Evolutionary conservation across 2,888 invertebrate genomes (phyloP).

Genomic region (Sarcophaga carnaria): DNA sequence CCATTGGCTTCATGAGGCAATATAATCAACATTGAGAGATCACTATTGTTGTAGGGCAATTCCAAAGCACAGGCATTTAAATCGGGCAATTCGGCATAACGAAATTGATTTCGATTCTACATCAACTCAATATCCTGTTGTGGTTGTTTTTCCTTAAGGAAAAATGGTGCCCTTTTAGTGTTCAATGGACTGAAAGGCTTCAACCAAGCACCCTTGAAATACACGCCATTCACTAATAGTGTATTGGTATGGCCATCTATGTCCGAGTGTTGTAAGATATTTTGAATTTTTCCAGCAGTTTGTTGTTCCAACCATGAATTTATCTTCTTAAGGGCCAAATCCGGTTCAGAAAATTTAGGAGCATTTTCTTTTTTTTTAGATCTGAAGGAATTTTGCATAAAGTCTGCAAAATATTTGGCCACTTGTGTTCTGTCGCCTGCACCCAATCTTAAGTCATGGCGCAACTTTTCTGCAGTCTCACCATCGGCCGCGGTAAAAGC

Average conservation of each 20-base stretch:
- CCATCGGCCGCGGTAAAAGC: constrained; percentile 88
- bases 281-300: constrained; percentile 91
- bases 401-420: constrained; percentile 74
- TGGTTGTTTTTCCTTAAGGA: too few species aligned
- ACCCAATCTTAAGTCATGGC: constrained; percentile 83
- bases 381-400: constrained; percentile 71
- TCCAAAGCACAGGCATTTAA: constrained; percentile 85
- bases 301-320: constrained; percentile 91
- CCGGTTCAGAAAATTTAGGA: constrained; percentile 84
- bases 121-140: too few species aligned
- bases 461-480: constrained; percentile 84
- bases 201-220: constrained; percentile 92
- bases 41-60: constrained; percentile 87
- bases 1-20: constrained; percentile 88
- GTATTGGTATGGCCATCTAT: constrained; percentile 84
- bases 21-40: constrained; percentile 89
- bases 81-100: constrained; percentile 82
- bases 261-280: constrained; percentile 85
- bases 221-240: constrained; percentile 91
- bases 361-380: constrained; percentile 68
- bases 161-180: constrained; percentile 82
- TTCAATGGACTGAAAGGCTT: constrained; percentile 83
- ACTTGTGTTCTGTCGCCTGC: constrained; percentile 72
- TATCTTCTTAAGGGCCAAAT: constrained; percentile 84
- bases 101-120: constrained; percentile 83